These are phyloP conservation scores for Tupiocoris notatus DNA, from an alignment of 2,888 invertebrate species.

Conservation along the genomic window DNA sequence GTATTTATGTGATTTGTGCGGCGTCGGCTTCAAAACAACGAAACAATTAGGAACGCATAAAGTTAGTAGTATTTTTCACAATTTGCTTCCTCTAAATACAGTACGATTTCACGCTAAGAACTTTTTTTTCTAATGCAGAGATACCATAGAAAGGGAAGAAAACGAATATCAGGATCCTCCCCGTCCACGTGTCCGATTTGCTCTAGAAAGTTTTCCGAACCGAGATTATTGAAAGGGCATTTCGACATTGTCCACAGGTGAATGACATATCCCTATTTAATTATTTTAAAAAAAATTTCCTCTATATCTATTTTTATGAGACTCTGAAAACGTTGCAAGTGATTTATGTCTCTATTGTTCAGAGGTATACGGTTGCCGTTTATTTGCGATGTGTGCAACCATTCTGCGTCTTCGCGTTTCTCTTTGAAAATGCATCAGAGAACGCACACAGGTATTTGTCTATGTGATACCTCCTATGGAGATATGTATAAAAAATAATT, in stretches of 20 bases:
- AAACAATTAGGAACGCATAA: conserved; percentile 75
- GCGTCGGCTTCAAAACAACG: conserved; percentile 74
- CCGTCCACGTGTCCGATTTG: conserved; percentile 60
- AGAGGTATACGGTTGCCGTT: conserved; percentile 35
- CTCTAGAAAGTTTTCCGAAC: conserved; percentile 60
- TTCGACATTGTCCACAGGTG: conserved; percentile 63
- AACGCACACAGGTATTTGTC: conserved; percentile 66
- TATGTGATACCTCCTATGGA: too few species aligned
- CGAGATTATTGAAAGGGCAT: conserved; percentile 59
- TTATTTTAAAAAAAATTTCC: too few species aligned
- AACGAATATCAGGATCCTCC: background rate
- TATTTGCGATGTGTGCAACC: conserved; percentile 58
- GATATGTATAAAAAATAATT: too few species aligned
- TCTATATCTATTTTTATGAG: too few species aligned
- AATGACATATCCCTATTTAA: too few species aligned
- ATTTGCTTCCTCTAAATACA: too few species aligned
- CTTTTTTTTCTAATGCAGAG: background rate
- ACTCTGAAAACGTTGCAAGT: too few species aligned
- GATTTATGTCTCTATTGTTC: conserved; percentile 8
- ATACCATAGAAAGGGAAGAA: conserved; percentile 10
- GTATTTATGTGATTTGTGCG: conserved; percentile 66
- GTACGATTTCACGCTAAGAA: background rate
- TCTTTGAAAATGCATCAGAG: conserved; percentile 68
- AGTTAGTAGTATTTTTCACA: too few species aligned
- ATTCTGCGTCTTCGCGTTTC: conserved; percentile 64